These are phyloP conservation scores for Hippopotamyrus pictus DNA, from an alignment of 2,797 vertebrate genomes.

Conservation along the genomic window DNA sequence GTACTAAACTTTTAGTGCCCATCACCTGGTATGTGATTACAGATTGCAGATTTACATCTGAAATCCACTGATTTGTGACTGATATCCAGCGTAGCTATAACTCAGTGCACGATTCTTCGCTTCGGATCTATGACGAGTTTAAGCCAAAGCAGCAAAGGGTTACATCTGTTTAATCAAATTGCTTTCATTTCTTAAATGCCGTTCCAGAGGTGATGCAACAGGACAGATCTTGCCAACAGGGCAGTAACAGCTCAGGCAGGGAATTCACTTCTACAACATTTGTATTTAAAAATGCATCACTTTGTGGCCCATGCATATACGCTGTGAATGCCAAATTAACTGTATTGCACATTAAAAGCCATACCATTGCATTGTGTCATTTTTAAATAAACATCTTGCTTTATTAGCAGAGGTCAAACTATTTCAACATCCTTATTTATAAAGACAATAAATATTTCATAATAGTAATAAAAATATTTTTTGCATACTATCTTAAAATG, in stretches of 20 bases:
- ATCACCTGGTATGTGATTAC: not conserved
- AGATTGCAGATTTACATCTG: not conserved
- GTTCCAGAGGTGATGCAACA: slow-evolving; percentile 37
- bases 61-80: not conserved
- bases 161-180: slow-evolving; percentile 18
- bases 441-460: slow-evolving; percentile 81
- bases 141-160: not conserved
- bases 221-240: slow-evolving; percentile 6
- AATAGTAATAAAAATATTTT: slow-evolving; percentile 75
- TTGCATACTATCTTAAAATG: slow-evolving; percentile 65
- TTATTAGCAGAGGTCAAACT: slow-evolving; percentile 77
- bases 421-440: slow-evolving; percentile 77
- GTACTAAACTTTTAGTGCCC: not conserved
- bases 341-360: slow-evolving; percentile 5
- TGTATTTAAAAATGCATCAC: slow-evolving; percentile 25
- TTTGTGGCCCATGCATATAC: slow-evolving; percentile 41
- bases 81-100: not conserved
- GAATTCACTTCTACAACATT: slow-evolving; percentile 46
- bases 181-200: slow-evolving; percentile 27
- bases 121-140: not conserved
- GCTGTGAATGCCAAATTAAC: slow-evolving; percentile 40
- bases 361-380: slow-evolving; percentile 35
- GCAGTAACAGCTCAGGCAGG: slow-evolving; percentile 32
- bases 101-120: not conserved
- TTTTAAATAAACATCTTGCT: slow-evolving; percentile 74